phyloP scores from a whole-genome alignment of 92 coral and sea anemone genomes.

The Epizoanthus rinbou region DNA sequence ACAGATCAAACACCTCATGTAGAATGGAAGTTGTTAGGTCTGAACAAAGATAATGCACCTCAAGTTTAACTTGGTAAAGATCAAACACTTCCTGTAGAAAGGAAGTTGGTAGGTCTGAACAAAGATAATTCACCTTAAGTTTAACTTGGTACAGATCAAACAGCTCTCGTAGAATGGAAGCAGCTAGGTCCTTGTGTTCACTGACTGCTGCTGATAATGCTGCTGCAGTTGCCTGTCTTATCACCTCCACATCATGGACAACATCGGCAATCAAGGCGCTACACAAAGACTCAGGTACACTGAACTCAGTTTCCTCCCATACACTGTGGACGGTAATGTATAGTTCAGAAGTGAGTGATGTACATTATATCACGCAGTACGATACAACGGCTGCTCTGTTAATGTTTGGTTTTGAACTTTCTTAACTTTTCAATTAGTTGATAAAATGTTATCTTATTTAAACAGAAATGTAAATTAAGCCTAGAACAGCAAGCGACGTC shows the following conservation, averaged over 20 bases:
- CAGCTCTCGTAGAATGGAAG: constrained; percentile 70
- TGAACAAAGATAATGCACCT: background rate
- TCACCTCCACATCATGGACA: constrained; percentile 81
- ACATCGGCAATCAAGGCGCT: constrained; percentile 83
- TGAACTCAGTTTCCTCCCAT: constrained; percentile 74
- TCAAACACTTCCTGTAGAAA: constrained; percentile 78
- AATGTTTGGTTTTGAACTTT: background rate
- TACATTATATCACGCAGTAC: background rate
- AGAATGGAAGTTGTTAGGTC: constrained; percentile 30
- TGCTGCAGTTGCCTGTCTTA: constrained; percentile 76
- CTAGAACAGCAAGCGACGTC: too few relatives aligned
- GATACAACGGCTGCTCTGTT: too few relatives aligned
- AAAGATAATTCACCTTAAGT: constrained; percentile 67
- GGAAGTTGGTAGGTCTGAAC: constrained; percentile 48
- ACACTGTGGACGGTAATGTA: constrained; percentile 49
- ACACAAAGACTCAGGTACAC: constrained; percentile 74
- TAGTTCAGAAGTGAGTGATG: background rate
- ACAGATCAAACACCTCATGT: constrained; percentile 77
- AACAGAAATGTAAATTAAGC: too few relatives aligned
- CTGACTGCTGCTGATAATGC: constrained; percentile 82
- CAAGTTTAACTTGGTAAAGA: constrained; percentile 76
- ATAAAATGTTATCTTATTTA: background rate
- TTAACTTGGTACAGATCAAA: constrained; percentile 79
- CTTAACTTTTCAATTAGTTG: background rate
- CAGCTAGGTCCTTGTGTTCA: constrained; percentile 65